Evolutionary conservation across 2,888 invertebrate genomes (phyloP), one percentile per base, ranked within the genome.

Genomic region (Zygaena filipendulae): DNA sequence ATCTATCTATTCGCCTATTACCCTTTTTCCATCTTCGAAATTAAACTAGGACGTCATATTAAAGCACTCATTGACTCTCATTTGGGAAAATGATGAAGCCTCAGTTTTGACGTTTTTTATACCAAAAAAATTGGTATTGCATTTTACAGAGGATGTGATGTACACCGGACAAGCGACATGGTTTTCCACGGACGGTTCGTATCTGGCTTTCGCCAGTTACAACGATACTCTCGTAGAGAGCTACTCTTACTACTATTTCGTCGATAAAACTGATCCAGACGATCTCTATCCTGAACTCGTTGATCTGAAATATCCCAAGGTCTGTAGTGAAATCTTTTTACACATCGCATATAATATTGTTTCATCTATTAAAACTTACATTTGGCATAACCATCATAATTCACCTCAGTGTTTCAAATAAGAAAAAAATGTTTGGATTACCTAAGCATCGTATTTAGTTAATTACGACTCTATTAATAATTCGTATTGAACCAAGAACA

Each of bases 91-190:
- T n/a, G n/a, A n/a, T n/a, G n/a, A n/a, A n/a, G n/a, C n/a, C n/a
- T n/a, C n/a, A n/a, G n/a, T n/a, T n/a, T n/a, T n/a, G n/a, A n/a
- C n/a, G n/a, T n/a, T n/a, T n/a, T n/a, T n/a, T n/a, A n/a, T n/a
- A n/a, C n/a, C n/a, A n/a, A n/a, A n/a, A 16, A 4, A 16, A 16
- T 16, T 16, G 7, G 16, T 16, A 16, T 16, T 16, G 5, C 16
- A 16, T 16, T 16, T 16, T 66, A 4, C 77, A 90, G 93, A 93
- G 85, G 92, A 93, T 58, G 90, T 93, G 0, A 71, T 92, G 46
- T 82, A 82, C 32, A 81, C 85, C 3, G 86, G 86, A 7, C 83
- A 84, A 38, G 92, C 93, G 0, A 60, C 92, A n/a, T 94, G 93
- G 93, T 88, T 91, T 80, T 90, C 92, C 0, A 82, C 86, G 0